phyloP scores from a whole-genome alignment of 2,113 vertebrate species.

The Podocnemis expansa region DNA sequence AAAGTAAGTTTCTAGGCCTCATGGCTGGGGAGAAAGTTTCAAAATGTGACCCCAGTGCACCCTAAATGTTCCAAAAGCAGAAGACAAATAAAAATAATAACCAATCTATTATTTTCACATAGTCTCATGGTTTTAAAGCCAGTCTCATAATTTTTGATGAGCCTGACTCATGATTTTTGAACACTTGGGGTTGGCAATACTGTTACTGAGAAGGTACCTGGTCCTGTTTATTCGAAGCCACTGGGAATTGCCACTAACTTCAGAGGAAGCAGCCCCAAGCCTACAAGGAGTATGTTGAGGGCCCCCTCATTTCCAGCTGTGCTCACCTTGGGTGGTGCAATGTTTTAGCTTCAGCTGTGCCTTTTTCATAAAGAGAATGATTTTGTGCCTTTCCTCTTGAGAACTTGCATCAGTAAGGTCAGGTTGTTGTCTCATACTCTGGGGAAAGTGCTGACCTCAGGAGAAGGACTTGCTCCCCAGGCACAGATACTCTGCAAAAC shows the following conservation, averaged over 20 bases:
- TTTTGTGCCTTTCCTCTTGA: neutral
- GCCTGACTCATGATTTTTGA: neutral
- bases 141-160: neutral
- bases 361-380: neutral
- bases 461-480: neutral
- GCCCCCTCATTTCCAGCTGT: neutral
- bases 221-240: neutral
- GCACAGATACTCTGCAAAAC: slow-evolving; percentile 21
- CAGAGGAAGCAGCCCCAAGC: neutral
- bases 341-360: neutral
- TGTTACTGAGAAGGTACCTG: rapidly evolving
- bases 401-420: slow-evolving; percentile 20
- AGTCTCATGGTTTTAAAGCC: neutral
- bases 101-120: neutral
- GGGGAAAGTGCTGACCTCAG: slow-evolving; percentile 21
- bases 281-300: rapidly evolving
- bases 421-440: neutral
- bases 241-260: rapidly evolving
- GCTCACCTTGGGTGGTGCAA: neutral
- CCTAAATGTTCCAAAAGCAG: neutral
- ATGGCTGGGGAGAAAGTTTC: neutral
- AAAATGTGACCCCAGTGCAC: neutral
- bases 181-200: neutral
- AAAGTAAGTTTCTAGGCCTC: neutral
- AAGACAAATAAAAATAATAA: neutral